Base-by-base conservation (phyloP, 2,113 vertebrate species). In the Chaenogobius annularis region DNA sequence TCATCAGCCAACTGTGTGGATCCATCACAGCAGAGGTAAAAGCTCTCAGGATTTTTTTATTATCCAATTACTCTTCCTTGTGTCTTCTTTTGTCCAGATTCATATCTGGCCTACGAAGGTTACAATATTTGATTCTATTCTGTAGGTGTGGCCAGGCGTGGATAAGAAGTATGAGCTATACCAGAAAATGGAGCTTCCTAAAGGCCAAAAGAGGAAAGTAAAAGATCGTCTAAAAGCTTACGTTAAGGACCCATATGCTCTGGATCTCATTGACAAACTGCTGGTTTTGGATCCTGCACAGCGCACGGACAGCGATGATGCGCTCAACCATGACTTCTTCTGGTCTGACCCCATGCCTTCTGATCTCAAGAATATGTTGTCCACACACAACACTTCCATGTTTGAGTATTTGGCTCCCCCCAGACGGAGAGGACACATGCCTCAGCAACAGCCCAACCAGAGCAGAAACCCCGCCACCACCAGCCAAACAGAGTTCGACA, bases 291-390 rank as follows among this genome's bases (percentile, higher is more conserved):
- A 99, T 43, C 97, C 97, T 0, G 88, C 94, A 0, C 96, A 98
- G 87, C 94, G 98, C 52, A 96, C 91, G 0, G 97, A 99, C 92
- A 99, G 98, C 0, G 98, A 99, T 0, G 97, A 99, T 0, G 98
- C 98, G 0, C 94, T 99, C 62, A 99, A 99, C 88, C 97, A 99
- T 0, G 97, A 99, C 90, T 99, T 99, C 92, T 99, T 99, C 93
- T 99, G 98, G 98, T 98, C 96, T 0, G 97, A 99, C 88, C 98
- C 98, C 37, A 99, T 99, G 98, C 98, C 98, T 0, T 99, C 97
- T 0, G 98, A 99, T 90, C 95, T 99, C 72, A 99, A 98, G 85
- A 96, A 96, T 92, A 99, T 99, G 98, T 94, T 99, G 8, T 99
- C 98, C 68, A 97, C 96, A 0, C 98, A 99, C 91, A 96, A 98